phyloP scores from a whole-genome alignment of 2,113 vertebrate genomes.

The Lasiurus borealis region DNA sequence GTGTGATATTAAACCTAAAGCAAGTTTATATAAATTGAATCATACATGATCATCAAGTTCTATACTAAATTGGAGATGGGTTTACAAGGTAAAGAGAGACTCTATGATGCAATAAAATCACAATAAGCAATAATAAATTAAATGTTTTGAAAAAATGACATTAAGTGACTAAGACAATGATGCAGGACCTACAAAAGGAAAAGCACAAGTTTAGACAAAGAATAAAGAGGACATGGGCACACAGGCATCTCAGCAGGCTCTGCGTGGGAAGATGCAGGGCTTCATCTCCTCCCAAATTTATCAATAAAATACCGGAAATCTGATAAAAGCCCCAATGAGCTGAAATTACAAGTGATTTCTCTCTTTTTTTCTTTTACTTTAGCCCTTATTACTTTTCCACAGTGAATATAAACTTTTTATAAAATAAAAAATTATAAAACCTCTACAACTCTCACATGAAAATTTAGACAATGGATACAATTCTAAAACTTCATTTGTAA shows the following conservation, averaged over 20 bases:
- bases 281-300: not conserved
- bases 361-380: slow-evolving; percentile 17
- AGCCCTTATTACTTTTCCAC: not conserved
- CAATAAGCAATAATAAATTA: slow-evolving; percentile 19
- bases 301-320: not conserved
- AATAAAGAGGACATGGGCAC: not conserved
- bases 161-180: not conserved
- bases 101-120: not conserved
- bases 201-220: not conserved
- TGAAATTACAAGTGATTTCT: not conserved
- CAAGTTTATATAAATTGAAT: not conserved
- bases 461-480: not conserved
- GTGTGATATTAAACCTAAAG: not conserved
- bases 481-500: not conserved
- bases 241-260: not conserved
- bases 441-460: slow-evolving; percentile 17
- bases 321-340: not conserved
- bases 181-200: not conserved
- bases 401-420: not conserved
- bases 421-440: not conserved
- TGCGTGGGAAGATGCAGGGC: not conserved
- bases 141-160: slow-evolving; percentile 27
- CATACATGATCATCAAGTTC: not conserved
- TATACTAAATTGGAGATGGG: not conserved
- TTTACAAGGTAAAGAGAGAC: slow-evolving; percentile 36